Conservation (phyloP, 2,888 invertebrate genomes). For the Trachelus iudaicus region DNA sequence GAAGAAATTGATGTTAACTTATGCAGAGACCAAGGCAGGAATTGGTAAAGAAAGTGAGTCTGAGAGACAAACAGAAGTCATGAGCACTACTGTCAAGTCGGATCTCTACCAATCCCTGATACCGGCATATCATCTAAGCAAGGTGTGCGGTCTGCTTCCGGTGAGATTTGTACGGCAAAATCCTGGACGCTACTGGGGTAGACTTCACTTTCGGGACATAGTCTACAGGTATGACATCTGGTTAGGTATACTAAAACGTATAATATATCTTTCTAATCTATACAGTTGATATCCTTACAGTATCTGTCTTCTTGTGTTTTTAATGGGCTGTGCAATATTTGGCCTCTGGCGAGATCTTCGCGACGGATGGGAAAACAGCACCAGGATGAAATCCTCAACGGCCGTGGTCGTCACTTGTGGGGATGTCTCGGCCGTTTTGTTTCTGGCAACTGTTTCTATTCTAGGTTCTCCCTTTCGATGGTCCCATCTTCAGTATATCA, state of each 20-base stretch:
- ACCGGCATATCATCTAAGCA: constrained; percentile 57
- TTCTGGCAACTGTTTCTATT: constrained; percentile 68
- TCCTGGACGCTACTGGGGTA: constrained; percentile 45
- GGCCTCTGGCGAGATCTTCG: constrained; percentile 70
- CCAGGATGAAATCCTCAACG: constrained; percentile 70
- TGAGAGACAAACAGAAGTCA: constrained; percentile 11
- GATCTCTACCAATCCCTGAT: constrained; percentile 52
- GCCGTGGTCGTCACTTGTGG: constrained; percentile 71
- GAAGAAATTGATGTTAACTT: background rate
- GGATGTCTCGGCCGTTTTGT: constrained; percentile 70
- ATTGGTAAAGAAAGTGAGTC: background rate
- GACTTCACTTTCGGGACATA: constrained; percentile 33
- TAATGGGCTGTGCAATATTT: constrained; percentile 54
- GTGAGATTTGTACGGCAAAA: constrained; percentile 43
- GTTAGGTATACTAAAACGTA: background rate
- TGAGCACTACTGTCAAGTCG: constrained; percentile 32
- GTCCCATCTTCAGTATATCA: constrained; percentile 68
- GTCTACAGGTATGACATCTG: constrained; percentile 49
- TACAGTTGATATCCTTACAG: constrained; percentile 25
- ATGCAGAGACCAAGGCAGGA: background rate
- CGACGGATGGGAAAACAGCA: constrained; percentile 68
- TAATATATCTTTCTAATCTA: background rate
- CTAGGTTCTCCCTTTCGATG: constrained; percentile 69
- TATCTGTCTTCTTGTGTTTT: constrained; percentile 33
- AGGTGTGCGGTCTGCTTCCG: constrained; percentile 53